Evolutionary conservation across 1,140 invertebrate genomes (phyloP).

Genomic region (Eciton burchellii): DNA sequence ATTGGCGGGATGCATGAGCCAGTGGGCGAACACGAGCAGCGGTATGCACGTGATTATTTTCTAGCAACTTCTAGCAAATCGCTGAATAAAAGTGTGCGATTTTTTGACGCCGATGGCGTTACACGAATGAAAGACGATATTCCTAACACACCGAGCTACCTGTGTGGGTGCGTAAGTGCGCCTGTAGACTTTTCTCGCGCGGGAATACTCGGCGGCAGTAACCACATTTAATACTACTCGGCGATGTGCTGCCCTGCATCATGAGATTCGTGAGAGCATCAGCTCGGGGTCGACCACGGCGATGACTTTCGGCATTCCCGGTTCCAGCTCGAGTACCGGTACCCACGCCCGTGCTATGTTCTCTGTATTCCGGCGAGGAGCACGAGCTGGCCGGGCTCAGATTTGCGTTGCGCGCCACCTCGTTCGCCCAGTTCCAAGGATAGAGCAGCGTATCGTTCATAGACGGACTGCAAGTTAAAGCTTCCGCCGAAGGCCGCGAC

Average conservation of each 20-base stretch:
- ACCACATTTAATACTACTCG: constrained; percentile 91
- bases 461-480: constrained; percentile 77
- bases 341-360: constrained; percentile 40
- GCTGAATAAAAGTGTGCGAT: constrained; percentile 14
- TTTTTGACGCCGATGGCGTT: not conserved
- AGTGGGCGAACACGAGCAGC: constrained; percentile 51
- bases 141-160: constrained; percentile 83
- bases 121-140: not conserved
- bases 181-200: constrained; percentile 92
- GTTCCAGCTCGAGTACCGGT: constrained; percentile 32
- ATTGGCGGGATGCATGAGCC: constrained; percentile 82
- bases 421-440: constrained; percentile 84
- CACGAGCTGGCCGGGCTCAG: constrained; percentile 83
- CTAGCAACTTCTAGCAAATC: constrained; percentile 1
- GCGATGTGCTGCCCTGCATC: constrained; percentile 90
- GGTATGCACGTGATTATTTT: not conserved
- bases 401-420: constrained; percentile 82
- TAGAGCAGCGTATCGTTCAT: constrained; percentile 82
- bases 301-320: constrained; percentile 75
- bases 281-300: constrained; percentile 90
- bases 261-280: constrained; percentile 91
- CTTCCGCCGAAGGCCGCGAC: constrained; percentile 66
- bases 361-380: constrained; percentile 82
- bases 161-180: constrained; percentile 93
- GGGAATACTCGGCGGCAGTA: constrained; percentile 92